These are phyloP conservation scores for Diplodus puntazzo DNA, from an alignment of 2,797 vertebrate genomes.

Conservation along the genomic window DNA sequence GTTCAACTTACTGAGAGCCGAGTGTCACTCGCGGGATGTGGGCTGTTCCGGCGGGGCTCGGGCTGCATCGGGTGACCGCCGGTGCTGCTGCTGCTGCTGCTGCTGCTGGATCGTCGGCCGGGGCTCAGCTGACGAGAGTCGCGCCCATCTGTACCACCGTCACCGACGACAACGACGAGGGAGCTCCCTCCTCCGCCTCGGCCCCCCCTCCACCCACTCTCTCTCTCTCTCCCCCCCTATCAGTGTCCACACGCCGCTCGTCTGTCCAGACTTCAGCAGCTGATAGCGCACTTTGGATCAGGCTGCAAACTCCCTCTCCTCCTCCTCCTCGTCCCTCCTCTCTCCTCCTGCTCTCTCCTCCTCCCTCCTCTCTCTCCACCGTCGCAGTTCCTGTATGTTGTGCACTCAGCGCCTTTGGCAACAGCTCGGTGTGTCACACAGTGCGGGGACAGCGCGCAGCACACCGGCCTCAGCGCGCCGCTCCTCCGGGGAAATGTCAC, in stretches of 20 bases:
- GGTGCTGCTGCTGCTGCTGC: slow-evolving; percentile 24
- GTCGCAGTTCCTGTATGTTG: slow-evolving; percentile 68
- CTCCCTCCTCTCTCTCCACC: slow-evolving; percentile 39
- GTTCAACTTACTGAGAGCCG: slow-evolving; percentile 57
- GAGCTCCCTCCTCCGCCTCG: slow-evolving; percentile 53
- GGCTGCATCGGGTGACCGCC: slow-evolving; percentile 43
- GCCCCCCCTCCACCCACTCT: slow-evolving; percentile 29
- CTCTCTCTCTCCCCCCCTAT: slow-evolving; percentile 59
- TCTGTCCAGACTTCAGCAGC: slow-evolving; percentile 69
- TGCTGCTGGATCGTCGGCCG: slow-evolving; percentile 37
- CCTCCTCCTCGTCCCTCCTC: background rate
- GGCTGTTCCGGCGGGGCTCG: slow-evolving; percentile 46
- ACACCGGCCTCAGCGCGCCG: background rate
- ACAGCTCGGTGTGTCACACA: slow-evolving; percentile 22
- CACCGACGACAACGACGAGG: slow-evolving; percentile 53
- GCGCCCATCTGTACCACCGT: slow-evolving; percentile 66
- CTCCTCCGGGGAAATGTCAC: slow-evolving; percentile 14
- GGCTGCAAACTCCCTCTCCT: slow-evolving; percentile 54
- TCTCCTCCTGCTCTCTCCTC: slow-evolving; percentile 13
- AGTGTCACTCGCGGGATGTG: slow-evolving; percentile 60
- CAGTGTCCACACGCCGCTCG: slow-evolving; percentile 59
- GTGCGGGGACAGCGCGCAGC: background rate
- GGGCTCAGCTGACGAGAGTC: slow-evolving; percentile 61
- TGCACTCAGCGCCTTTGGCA: slow-evolving; percentile 42
- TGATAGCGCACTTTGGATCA: slow-evolving; percentile 74